phyloP scores from a whole-genome alignment of 2,888 invertebrate genomes.

The Himalopsyche tibetana region DNA sequence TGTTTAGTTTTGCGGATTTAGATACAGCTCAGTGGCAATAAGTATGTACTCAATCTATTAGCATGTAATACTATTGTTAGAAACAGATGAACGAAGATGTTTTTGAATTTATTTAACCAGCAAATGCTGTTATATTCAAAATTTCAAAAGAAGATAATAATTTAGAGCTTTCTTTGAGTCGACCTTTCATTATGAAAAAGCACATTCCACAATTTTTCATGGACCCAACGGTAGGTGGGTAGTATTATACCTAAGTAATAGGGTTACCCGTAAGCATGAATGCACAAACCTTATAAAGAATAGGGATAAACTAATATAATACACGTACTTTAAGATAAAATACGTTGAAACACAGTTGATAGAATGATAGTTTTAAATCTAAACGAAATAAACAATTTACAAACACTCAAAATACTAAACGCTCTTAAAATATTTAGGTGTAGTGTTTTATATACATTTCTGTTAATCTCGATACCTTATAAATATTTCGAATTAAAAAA shows the following conservation, averaged over 20 bases:
- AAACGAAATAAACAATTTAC: too few species aligned
- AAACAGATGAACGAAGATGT: constrained; percentile 17
- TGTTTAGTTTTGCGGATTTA: background rate
- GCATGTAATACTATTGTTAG: constrained; percentile 11
- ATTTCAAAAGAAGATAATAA: constrained; percentile 30
- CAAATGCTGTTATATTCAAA: constrained; percentile 34
- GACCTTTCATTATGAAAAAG: constrained; percentile 11
- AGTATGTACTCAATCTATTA: constrained; percentile 10
- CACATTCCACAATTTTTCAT: constrained; percentile 11
- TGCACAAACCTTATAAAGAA: constrained; percentile 4
- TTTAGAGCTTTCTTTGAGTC: constrained; percentile 15
- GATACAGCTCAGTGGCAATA: background rate
- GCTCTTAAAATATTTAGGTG: too few species aligned
- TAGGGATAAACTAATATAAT: background rate
- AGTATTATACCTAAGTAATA: constrained; percentile 25
- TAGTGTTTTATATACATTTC: too few species aligned
- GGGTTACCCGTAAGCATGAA: constrained; percentile 11
- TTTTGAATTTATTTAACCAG: constrained; percentile 34
- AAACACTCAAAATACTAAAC: too few species aligned
- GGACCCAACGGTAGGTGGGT: constrained; percentile 30
- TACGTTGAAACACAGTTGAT: background rate
- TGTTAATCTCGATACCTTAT: too few species aligned
- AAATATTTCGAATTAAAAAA: too few species aligned
- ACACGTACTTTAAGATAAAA: background rate
- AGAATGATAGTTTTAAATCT: background rate